Percentiles rank a stretch among this genome's conserved stretches.
Evolutionary conservation across 1,140 invertebrate species (phyloP).

Genomic region (Heliconius hermathena): DNA sequence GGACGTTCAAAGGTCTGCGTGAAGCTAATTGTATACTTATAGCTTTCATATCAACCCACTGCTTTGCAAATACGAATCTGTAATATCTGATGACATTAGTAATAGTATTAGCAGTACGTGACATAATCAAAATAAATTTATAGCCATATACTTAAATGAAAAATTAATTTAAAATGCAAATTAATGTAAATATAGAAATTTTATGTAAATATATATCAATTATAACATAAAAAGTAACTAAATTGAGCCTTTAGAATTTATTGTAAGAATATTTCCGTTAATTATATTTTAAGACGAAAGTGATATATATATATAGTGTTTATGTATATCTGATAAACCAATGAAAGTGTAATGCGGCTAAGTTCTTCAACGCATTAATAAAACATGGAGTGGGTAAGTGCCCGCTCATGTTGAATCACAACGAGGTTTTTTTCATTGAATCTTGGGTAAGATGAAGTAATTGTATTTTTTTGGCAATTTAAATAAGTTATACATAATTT

Average conservation of each 20-base stretch:
- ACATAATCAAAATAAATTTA: background rate
- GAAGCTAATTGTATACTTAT: no score
- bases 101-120: background rate
- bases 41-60: background rate
- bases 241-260: background rate
- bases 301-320: background rate
- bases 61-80: background rate
- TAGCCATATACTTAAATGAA: background rate
- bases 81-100: background rate
- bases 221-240: background rate
- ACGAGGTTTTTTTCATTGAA: slow-evolving; percentile 38
- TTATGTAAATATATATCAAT: background rate
- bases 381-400: slow-evolving; percentile 70
- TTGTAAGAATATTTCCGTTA: background rate
- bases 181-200: background rate
- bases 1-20: no score
- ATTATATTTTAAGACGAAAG: background rate
- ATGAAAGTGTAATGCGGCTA: slow-evolving; percentile 71
- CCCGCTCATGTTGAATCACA: slow-evolving; percentile 60
- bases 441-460: slow-evolving; percentile 34
- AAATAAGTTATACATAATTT: background rate
- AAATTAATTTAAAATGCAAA: background rate
- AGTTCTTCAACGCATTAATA: slow-evolving; percentile 67
- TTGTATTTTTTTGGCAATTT: slow-evolving; percentile 23
- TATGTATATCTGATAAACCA: slow-evolving; percentile 47